Conservation (phyloP, 2,113 vertebrate species). For the cat (Felis catus) region F.catus_Fca126_mat1.0 CM031420.1:127032501-127033000, state of each 20-base stretch:
- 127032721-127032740: background rate
- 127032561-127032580: too few relatives aligned
- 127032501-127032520: too few relatives aligned
- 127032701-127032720: background rate
- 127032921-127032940: background rate
- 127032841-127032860: background rate
- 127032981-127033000: constrained; percentile 16
- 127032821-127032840: constrained; percentile 25
- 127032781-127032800: background rate
- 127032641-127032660: background rate
- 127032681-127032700: background rate
- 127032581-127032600: background rate
- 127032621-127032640: background rate
- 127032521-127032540: too few relatives aligned
- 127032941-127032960: background rate
- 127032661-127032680: background rate
- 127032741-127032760: constrained; percentile 15
- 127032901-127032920: background rate
- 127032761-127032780: background rate
- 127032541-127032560: too few relatives aligned
- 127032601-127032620: background rate
- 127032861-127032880: background rate
- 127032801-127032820: background rate
- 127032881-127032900: background rate
- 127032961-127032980: background rate